Evolutionary conservation across 2,888 invertebrate genomes (phyloP).

Genomic region (Stenoptilia bipunctidactyla): DNA sequence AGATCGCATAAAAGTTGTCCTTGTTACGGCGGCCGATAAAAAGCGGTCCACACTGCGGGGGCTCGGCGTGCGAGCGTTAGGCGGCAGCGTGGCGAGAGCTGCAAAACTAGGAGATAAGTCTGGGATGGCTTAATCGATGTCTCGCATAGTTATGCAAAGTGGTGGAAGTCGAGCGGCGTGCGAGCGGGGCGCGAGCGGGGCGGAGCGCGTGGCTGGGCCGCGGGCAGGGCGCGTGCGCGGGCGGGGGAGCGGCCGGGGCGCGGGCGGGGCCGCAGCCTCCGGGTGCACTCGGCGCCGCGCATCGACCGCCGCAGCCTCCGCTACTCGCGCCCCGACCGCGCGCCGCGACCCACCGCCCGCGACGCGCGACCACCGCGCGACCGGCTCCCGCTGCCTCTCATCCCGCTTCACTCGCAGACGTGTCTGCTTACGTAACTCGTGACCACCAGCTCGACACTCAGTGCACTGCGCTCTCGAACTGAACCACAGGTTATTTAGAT

Average conservation of each 20-base stretch:
- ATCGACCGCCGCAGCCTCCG: constrained; percentile 32
- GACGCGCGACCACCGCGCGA: constrained; percentile 27
- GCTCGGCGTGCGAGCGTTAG: too few species aligned
- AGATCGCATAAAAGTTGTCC: neutral
- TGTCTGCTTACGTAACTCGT: constrained; percentile 49
- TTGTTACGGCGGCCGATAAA: neutral
- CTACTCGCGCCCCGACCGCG: constrained; percentile 29
- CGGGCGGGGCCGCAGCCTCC: constrained; percentile 33
- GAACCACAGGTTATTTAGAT: neutral
- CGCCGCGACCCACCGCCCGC: constrained; percentile 22
- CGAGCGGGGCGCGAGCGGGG: constrained; percentile 16
- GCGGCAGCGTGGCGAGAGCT: too few species aligned
- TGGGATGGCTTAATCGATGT: too few species aligned
- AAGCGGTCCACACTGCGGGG: neutral
- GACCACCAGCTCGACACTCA: constrained; percentile 6
- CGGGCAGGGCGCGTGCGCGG: constrained; percentile 20
- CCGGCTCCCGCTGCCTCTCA: neutral
- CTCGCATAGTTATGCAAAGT: constrained; percentile 3
- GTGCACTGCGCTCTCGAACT: neutral
- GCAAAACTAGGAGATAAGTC: too few species aligned
- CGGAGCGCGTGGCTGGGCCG: constrained; percentile 17
- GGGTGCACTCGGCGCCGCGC: constrained; percentile 33
- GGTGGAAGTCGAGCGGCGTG: constrained; percentile 14
- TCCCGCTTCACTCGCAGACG: constrained; percentile 25
- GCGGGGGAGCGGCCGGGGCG: constrained; percentile 22